phyloP scores from a whole-genome alignment of 2,888 invertebrate species.

The Euzophera pinguis region DNA sequence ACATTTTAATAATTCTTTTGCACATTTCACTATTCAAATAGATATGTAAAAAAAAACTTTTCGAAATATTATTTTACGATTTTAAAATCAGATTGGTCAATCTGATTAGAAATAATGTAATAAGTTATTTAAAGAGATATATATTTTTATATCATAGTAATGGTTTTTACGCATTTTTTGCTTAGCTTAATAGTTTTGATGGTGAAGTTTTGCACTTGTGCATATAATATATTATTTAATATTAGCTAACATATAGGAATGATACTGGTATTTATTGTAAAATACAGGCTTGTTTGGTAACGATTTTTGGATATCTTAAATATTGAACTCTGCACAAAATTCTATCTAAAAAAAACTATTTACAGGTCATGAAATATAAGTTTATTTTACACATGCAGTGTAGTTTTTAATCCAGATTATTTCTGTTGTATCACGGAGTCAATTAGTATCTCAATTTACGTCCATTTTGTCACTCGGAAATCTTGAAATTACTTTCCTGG shows the following conservation, averaged over 20 bases:
- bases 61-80: background rate
- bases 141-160: conserved; percentile 62
- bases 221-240: conserved; percentile 50
- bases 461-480: too few species aligned
- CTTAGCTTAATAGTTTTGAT: conserved; percentile 48
- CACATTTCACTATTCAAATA: background rate
- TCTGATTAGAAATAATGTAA: conserved; percentile 4
- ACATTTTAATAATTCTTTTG: background rate
- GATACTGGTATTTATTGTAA: background rate
- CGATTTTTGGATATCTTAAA: too few species aligned
- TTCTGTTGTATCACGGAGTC: too few species aligned
- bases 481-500: too few species aligned
- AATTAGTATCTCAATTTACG: too few species aligned
- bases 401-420: too few species aligned
- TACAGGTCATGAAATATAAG: too few species aligned
- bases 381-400: too few species aligned
- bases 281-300: background rate
- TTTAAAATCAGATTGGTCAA: background rate
- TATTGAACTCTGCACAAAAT: too few species aligned
- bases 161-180: conserved; percentile 56
- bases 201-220: conserved; percentile 28
- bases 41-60: background rate
- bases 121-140: conserved; percentile 39
- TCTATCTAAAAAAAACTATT: too few species aligned
- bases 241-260: conserved; percentile 17